phyloP scores from a whole-genome alignment of 2,113 vertebrate species.

The Vidua macroura region DNA sequence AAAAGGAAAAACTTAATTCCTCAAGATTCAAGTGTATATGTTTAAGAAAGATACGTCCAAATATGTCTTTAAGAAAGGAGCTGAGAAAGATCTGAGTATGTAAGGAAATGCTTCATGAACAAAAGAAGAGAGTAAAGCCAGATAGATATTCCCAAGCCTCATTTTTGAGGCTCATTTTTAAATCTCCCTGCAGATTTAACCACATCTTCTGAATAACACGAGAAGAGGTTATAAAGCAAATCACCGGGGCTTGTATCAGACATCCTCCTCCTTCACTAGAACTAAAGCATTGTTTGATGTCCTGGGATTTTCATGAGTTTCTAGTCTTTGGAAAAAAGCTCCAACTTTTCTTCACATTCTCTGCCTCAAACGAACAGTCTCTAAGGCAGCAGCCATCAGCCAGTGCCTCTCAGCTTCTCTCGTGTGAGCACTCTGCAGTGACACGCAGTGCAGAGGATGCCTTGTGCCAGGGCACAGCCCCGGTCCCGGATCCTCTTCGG shows the following conservation, averaged over 20 bases:
- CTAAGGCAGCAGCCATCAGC: fast-evolving
- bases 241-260: fast-evolving
- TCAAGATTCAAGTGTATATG: background rate
- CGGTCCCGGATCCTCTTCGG: background rate
- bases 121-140: background rate
- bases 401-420: background rate
- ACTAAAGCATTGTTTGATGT: background rate
- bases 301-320: background rate
- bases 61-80: background rate
- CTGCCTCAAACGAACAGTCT: background rate
- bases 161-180: no score
- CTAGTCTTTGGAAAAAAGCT: fast-evolving
- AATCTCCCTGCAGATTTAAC: background rate
- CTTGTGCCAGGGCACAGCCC: background rate
- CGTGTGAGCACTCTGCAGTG: fast-evolving
- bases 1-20: background rate
- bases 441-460: fast-evolving
- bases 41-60: background rate
- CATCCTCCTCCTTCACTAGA: background rate
- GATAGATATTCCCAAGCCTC: background rate
- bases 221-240: background rate
- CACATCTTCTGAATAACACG: background rate
- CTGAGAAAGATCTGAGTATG: background rate
- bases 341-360: background rate
- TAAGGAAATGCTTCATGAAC: background rate